Percentiles rank a stretch among this genome's conserved stretches.
Conservation (phyloP, 1,140 invertebrate genomes). For the Apis cerana region DNA sequence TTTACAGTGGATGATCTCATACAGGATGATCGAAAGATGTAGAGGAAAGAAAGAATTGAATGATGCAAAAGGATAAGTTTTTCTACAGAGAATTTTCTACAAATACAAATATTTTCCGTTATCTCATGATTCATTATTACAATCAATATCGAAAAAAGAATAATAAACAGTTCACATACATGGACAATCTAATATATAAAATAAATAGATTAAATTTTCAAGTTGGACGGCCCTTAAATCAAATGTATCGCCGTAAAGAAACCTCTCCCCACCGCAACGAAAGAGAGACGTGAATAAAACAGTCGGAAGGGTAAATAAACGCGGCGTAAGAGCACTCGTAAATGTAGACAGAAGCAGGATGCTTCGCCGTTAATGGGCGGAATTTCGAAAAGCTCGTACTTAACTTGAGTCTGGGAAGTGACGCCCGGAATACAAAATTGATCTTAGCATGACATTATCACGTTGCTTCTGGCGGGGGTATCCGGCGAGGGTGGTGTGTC, state of each 20-base stretch:
- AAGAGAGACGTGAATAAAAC: neutral
- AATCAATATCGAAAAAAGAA: no score
- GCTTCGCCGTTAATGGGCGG: slow-evolving; percentile 69
- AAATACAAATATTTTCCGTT: no score
- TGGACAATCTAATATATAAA: no score
- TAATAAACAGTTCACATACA: no score
- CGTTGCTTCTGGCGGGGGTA: slow-evolving; percentile 42
- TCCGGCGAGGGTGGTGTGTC: slow-evolving; percentile 37
- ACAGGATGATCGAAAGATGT: no score
- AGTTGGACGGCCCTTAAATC: neutral
- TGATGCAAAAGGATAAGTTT: no score
- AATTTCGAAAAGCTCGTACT: slow-evolving; percentile 77
- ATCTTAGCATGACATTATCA: slow-evolving; percentile 76
- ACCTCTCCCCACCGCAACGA: neutral
- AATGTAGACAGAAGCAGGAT: slow-evolving; percentile 54
- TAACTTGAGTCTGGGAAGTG: slow-evolving; percentile 75
- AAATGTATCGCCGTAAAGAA: neutral
- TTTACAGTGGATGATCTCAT: no score
- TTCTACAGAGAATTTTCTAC: no score
- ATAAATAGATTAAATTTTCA: neutral
- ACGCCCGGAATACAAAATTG: slow-evolving; percentile 77
- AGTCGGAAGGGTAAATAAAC: slow-evolving; percentile 38
- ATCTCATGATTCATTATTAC: no score
- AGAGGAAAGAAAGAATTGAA: no score
- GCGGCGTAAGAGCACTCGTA: slow-evolving; percentile 45